Evolutionary conservation across 2,888 invertebrate genomes (phyloP).

Genomic region (Drosophila kuntzei): DNA sequence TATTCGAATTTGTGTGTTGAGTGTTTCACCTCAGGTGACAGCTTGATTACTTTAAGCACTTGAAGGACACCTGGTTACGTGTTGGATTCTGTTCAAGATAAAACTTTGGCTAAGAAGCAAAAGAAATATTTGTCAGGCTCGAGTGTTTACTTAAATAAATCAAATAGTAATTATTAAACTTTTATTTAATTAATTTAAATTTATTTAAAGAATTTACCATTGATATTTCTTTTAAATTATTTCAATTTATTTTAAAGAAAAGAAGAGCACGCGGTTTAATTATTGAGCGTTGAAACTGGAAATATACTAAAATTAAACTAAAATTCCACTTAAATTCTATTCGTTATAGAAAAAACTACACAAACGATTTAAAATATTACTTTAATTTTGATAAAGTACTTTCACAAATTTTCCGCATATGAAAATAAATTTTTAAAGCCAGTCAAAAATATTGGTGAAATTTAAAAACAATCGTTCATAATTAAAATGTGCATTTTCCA

Average conservation of each 20-base stretch:
- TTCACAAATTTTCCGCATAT: no score
- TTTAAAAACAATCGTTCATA: neutral
- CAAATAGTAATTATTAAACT: neutral
- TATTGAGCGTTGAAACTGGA: no score
- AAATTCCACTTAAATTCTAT: no score
- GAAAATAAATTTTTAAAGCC: no score
- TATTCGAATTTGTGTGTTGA: constrained; percentile 18
- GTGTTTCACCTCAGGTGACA: constrained; percentile 18
- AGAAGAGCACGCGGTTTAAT: no score
- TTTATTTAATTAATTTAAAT: neutral
- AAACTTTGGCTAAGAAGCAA: neutral
- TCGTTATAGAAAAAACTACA: no score
- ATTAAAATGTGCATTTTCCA: neutral
- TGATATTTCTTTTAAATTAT: no score
- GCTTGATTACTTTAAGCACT: constrained; percentile 23
- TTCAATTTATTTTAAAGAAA: no score
- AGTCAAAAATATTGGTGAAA: no score
- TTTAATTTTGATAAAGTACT: no score
- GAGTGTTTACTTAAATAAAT: neutral
- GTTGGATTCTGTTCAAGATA: neutral
- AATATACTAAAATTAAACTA: no score
- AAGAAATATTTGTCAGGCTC: neutral
- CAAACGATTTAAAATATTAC: no score
- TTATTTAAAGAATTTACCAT: neutral
- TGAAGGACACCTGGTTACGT: constrained; percentile 17